These are phyloP conservation scores for Sebastes minor DNA, from an alignment of 2,797 vertebrate genomes.

Conservation along the genomic window DNA sequence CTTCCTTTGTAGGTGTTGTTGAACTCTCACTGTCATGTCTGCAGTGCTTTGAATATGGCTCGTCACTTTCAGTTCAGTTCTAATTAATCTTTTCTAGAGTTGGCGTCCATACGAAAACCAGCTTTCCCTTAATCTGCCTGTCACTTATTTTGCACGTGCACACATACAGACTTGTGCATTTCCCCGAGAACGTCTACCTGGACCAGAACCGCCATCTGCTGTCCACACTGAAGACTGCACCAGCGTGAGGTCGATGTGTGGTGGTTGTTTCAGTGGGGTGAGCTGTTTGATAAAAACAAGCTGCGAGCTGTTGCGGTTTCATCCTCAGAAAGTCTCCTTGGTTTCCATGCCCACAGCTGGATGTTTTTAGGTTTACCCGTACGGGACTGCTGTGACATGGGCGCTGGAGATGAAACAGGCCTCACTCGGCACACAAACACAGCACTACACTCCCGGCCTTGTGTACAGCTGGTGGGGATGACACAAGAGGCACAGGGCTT, in stretches of 20 bases:
- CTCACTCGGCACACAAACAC: slow-evolving; percentile 72
- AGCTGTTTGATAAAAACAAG: slow-evolving; percentile 76
- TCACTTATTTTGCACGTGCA: slow-evolving; percentile 34
- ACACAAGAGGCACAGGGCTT: slow-evolving; percentile 74
- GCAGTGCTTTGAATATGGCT: slow-evolving; percentile 49
- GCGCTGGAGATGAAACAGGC: slow-evolving; percentile 79
- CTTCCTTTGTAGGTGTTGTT: slow-evolving; percentile 71
- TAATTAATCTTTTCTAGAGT: slow-evolving; percentile 53
- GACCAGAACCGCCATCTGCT: slow-evolving; percentile 71
- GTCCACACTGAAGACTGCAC: slow-evolving; percentile 50
- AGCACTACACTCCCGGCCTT: slow-evolving; percentile 72
- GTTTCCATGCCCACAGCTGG: slow-evolving; percentile 76
- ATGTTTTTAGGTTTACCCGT: slow-evolving; percentile 70
- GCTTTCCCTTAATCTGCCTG: slow-evolving; percentile 38
- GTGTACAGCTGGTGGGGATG: slow-evolving; percentile 74
- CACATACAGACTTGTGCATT: background rate
- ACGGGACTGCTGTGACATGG: slow-evolving; percentile 67
- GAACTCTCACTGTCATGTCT: slow-evolving; percentile 60
- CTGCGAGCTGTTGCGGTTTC: slow-evolving; percentile 66
- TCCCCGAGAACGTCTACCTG: slow-evolving; percentile 9
- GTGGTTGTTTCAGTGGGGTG: slow-evolving; percentile 49
- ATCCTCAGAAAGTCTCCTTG: slow-evolving; percentile 68
- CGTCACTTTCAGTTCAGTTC: slow-evolving; percentile 39
- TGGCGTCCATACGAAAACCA: slow-evolving; percentile 30
- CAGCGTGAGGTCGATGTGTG: slow-evolving; percentile 23